Evolutionary conservation across 2,888 invertebrate genomes (phyloP).

Genomic region (Patella ulyssiponensis): DNA sequence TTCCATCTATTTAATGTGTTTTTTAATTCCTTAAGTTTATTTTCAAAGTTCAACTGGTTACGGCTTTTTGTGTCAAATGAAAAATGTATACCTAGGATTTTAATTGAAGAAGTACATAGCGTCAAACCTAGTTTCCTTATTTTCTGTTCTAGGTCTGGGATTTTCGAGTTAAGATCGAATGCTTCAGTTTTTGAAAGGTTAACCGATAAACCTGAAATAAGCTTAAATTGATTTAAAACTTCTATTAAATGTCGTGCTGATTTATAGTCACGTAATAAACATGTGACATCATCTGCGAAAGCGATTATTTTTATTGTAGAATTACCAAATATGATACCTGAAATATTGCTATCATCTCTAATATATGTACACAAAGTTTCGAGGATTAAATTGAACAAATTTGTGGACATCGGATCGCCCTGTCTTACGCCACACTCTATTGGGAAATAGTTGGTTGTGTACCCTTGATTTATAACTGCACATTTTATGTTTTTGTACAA

Average conservation of each 20-base stretch:
- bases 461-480: not conserved
- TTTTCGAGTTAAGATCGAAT: not conserved
- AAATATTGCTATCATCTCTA: not conserved
- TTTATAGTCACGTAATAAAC: not conserved
- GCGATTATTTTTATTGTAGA: not conserved
- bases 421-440: not conserved
- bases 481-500: not conserved
- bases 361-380: not conserved
- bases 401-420: not conserved
- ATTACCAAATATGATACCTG: not conserved
- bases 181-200: slow-evolving; percentile 3
- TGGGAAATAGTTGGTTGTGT: slow-evolving; percentile 6
- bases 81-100: not conserved
- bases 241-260: not conserved
- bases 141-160: not conserved
- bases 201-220: not conserved
- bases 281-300: not conserved
- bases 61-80: not conserved
- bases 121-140: not conserved
- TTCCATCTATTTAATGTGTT: not conserved
- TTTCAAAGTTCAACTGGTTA: not conserved
- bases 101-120: not conserved
- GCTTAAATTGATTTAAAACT: not conserved
- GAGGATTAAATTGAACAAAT: not conserved
- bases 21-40: not conserved